These are phyloP conservation scores for Bibio marci DNA, from an alignment of 2,888 invertebrate species.

Conservation along the genomic window DNA sequence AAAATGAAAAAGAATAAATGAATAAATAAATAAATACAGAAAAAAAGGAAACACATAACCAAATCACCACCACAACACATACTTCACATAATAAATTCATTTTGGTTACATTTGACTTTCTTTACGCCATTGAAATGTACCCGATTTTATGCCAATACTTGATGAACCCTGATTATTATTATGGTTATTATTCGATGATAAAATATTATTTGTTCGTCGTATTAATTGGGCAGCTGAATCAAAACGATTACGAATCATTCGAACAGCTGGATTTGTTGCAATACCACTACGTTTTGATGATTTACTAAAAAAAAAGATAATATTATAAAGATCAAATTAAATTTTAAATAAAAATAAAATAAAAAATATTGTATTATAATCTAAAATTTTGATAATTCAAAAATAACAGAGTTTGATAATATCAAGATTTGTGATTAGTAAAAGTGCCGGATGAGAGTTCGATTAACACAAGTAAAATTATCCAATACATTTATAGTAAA, in stretches of 20 bases:
- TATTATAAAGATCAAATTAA: constrained; percentile 8
- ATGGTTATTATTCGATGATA: constrained; percentile 16
- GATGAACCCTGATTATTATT: constrained; percentile 26
- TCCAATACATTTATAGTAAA: no score
- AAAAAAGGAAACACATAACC: no score
- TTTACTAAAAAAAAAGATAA: constrained; percentile 25
- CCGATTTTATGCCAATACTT: constrained; percentile 31
- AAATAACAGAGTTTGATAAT: no score
- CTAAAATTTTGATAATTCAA: not conserved
- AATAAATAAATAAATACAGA: no score
- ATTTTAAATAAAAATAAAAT: not conserved
- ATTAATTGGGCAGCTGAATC: constrained; percentile 31
- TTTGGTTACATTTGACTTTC: constrained; percentile 15
- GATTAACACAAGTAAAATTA: no score
- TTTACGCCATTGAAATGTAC: constrained; percentile 31
- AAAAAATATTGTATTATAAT: not conserved
- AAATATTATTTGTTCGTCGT: constrained; percentile 28
- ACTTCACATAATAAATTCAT: no score
- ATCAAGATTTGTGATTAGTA: no score
- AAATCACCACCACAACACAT: no score
- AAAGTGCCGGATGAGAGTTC: no score
- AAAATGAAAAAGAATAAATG: no score
- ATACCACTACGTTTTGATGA: constrained; percentile 70
- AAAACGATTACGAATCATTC: constrained; percentile 42
- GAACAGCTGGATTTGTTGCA: constrained; percentile 72